Base-by-base conservation (phyloP, 2,797 vertebrate species). In the Ctenopoma kingsleyae region DNA sequence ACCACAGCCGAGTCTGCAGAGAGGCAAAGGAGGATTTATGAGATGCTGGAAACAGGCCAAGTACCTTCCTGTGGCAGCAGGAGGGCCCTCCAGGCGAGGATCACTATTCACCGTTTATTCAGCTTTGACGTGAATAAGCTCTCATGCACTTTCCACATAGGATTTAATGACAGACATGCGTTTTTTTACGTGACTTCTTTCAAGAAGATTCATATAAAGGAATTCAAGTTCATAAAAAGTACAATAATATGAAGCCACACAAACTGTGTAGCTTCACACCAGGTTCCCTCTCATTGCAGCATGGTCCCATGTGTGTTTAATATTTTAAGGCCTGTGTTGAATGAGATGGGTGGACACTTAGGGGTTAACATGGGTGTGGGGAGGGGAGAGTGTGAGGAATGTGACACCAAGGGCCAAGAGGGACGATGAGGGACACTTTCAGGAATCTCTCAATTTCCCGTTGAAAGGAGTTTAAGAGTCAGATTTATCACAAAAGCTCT, bases 361-460 rank as follows among this genome's bases (percentile, higher is more conserved):
- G 59, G 66, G 60, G 81, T 74, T 87, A 53, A 81, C 61, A 43
- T 16, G 63, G 76, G 48, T 59, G 49, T 60, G 23, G 52, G 17
- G 19, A 11, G 13, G 36, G 62, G 59, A 38, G 0, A 49, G 65
- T 23, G 57, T 50, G 62, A 87, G 87, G 90, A 89, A 92, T 90
- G 84, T 85, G 86, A 87, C 84, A 88, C 81, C n/a, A 1, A 58
- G 35, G 70, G 83, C 85, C 78, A 85, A 84, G 80, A 80, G 73
- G 71, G 74, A 87, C 81, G 84, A 82, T 78, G 83, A 88, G 70
- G 81, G 78, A 87, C 81, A 81, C 79, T 89, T 84, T 73, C 76
- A 79, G 77, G 88, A 89, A 90, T 90, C 89, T 83, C 77, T 80
- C 78, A 79, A 72, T 88, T 88, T 91, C 90, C 85, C 59, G 69